phyloP scores from a whole-genome alignment of 2,888 invertebrate species.

The Sarcophaga carnaria region DNA sequence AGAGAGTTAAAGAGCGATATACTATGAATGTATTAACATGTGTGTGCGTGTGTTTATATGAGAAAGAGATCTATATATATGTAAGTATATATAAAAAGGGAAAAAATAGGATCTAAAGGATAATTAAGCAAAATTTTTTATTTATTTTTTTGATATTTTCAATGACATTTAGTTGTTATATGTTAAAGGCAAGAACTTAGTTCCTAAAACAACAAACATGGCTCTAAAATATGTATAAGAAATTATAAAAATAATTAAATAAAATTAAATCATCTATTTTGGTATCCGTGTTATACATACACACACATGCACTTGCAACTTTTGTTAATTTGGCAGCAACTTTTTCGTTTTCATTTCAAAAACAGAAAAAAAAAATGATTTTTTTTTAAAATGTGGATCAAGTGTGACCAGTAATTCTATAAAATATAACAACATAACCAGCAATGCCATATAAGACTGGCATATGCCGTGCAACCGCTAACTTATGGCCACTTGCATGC shows the following conservation, averaged over 20 bases:
- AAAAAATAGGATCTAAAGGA: neutral
- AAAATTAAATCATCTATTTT: neutral
- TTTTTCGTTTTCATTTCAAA: neutral
- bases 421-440: neutral
- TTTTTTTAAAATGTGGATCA: neutral
- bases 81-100: neutral
- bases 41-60: neutral
- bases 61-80: too few species aligned
- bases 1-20: neutral
- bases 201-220: neutral
- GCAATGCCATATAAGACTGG: neutral
- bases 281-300: neutral
- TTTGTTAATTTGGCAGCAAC: neutral
- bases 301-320: neutral
- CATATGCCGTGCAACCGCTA: neutral
- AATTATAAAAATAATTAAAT: neutral
- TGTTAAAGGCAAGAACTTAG: too few species aligned
- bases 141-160: neutral
- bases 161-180: neutral
- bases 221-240: neutral
- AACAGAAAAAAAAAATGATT: neutral
- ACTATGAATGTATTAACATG: neutral
- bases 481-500: neutral
- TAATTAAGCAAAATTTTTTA: neutral
- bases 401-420: neutral